phyloP scores from a whole-genome alignment of 1,140 invertebrate genomes.

The Eurosta solidaginis region DNA sequence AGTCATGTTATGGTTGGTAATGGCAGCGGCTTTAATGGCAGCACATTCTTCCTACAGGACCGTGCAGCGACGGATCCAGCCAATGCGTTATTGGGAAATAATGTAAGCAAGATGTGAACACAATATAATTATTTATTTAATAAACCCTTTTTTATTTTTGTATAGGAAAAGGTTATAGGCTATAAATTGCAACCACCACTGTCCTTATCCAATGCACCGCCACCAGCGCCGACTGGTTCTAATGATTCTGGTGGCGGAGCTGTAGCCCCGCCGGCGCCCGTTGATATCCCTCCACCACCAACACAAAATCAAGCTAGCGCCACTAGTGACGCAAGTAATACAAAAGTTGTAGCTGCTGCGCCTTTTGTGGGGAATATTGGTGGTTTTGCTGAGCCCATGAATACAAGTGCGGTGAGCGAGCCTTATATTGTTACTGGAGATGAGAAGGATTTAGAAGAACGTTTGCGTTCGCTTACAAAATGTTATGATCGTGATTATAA shows the following conservation, averaged over 20 bases:
- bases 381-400: background rate
- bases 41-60: conserved; percentile 54
- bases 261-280: background rate
- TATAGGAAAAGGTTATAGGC: conserved; percentile 20
- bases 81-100: conserved; percentile 14
- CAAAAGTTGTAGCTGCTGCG: conserved; percentile 37
- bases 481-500: conserved; percentile 71
- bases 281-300: background rate
- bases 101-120: conserved; percentile 21
- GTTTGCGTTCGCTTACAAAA: conserved; percentile 58
- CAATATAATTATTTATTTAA: background rate
- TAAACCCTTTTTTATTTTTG: background rate
- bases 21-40: conserved; percentile 51
- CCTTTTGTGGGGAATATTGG: conserved; percentile 50
- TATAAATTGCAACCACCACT: conserved; percentile 11
- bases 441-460: conserved; percentile 55
- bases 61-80: conserved; percentile 40
- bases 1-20: conserved; percentile 62
- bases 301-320: conserved; percentile 4
- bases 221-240: background rate
- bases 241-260: background rate
- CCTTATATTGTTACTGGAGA: conserved; percentile 52
- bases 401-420: conserved; percentile 45
- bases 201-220: background rate
- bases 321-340: background rate